Evolutionary conservation across 2,797 vertebrate species (phyloP).

Genomic region (Amniataba percoides): DNA sequence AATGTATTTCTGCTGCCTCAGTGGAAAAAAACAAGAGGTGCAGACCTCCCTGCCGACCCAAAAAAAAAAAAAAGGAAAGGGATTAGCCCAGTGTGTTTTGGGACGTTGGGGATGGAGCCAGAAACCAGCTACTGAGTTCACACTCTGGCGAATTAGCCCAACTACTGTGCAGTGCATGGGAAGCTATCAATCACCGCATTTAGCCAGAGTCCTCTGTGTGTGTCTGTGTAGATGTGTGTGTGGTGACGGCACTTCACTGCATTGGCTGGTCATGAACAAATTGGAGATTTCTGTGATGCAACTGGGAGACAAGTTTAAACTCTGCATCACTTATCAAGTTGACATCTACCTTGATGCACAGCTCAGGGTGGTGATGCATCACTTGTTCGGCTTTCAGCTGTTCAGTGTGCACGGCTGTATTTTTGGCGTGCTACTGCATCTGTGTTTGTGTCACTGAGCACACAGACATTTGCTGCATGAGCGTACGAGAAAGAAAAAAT

Average conservation of each 20-base stretch:
- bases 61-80: conserved; percentile 33
- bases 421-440: conserved; percentile 12
- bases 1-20: conserved; percentile 61
- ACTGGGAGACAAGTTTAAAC: conserved; percentile 48
- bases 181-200: conserved; percentile 53
- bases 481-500: conserved; percentile 8
- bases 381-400: conserved; percentile 7
- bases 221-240: neutral
- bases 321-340: conserved; percentile 58
- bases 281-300: conserved; percentile 52
- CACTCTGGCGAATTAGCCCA: conserved; percentile 52
- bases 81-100: conserved; percentile 55
- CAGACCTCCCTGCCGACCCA: conserved; percentile 50
- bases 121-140: conserved; percentile 41
- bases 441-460: conserved; percentile 35
- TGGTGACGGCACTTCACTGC: neutral
- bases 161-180: conserved; percentile 35
- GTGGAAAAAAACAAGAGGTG: conserved; percentile 51
- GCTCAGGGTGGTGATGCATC: conserved; percentile 37
- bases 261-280: conserved; percentile 39
- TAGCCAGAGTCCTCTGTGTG: conserved; percentile 24
- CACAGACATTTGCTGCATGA: neutral
- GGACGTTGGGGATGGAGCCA: conserved; percentile 35
- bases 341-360: conserved; percentile 42
- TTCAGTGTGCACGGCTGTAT: neutral